Evolutionary conservation across 2,888 invertebrate genomes (phyloP).

Genomic region (Hyposoter didymator): DNA sequence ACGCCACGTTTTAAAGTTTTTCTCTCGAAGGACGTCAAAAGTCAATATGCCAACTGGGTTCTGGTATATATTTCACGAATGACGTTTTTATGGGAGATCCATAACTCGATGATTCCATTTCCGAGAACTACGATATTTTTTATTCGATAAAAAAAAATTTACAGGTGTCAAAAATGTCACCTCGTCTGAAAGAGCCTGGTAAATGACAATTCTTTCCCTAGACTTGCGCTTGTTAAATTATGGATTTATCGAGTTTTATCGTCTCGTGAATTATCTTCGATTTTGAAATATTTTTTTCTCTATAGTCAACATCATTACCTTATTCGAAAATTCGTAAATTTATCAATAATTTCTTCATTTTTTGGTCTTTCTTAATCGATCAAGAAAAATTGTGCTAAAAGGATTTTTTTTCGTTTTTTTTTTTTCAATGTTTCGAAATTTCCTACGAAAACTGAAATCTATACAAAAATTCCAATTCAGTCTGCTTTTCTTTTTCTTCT

Average conservation of each 20-base stretch:
- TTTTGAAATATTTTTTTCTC: not conserved
- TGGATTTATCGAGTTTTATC: not conserved
- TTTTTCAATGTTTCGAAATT: not conserved
- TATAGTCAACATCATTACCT: not conserved
- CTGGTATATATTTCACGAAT: not conserved
- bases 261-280: not conserved
- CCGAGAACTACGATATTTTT: constrained; percentile 19
- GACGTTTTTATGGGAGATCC: constrained; percentile 29
- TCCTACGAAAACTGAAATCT: not conserved
- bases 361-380: not conserved
- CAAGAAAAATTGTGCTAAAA: not conserved
- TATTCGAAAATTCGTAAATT: not conserved
- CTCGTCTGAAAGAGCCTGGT: not conserved
- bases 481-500: not conserved
- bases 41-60: constrained; percentile 16
- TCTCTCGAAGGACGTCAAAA: constrained; percentile 14
- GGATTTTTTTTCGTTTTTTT: not conserved
- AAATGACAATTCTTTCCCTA: constrained; percentile 9
- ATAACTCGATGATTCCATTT: constrained; percentile 24
- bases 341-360: not conserved
- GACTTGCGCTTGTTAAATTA: constrained; percentile 5
- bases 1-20: not conserved
- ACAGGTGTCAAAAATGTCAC: not conserved
- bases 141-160: not conserved
- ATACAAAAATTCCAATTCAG: not conserved